Evolutionary conservation across 2,888 invertebrate genomes (phyloP).

Genomic region (Cyclophora albipunctata): DNA sequence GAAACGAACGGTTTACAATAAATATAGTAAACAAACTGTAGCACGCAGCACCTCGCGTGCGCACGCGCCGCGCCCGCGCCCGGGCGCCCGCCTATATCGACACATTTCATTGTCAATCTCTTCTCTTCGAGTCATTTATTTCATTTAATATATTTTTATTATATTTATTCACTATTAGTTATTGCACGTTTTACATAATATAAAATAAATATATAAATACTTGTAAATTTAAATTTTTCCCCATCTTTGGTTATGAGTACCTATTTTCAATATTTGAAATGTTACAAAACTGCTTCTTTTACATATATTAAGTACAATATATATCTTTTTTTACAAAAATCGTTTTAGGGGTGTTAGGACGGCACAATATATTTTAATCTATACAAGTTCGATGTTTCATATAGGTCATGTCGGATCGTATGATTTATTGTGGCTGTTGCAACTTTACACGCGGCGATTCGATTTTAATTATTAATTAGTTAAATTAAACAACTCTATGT

Average conservation of each 20-base stretch:
- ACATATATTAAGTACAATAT: slow-evolving; percentile 50
- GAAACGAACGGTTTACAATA: slow-evolving; percentile 65
- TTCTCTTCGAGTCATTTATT: slow-evolving; percentile 62
- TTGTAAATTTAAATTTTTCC: slow-evolving; percentile 70
- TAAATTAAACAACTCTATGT: slow-evolving; percentile 60
- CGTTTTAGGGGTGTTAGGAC: slow-evolving; percentile 73
- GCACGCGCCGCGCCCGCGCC: slow-evolving; percentile 21
- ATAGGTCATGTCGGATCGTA: slow-evolving; percentile 61
- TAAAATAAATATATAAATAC: slow-evolving; percentile 76
- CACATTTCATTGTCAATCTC: slow-evolving; percentile 40
- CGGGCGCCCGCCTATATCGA: slow-evolving; percentile 16
- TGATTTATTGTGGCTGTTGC: slow-evolving; percentile 32
- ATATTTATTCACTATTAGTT: slow-evolving; percentile 73
- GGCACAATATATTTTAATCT: slow-evolving; percentile 70
- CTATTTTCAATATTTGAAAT: slow-evolving; percentile 69
- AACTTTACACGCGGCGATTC: slow-evolving; percentile 46
- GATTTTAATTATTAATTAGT: slow-evolving; percentile 32
- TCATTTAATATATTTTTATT: slow-evolving; percentile 66
- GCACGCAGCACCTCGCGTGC: slow-evolving; percentile 3
- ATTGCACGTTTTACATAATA: slow-evolving; percentile 74
- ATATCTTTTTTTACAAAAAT: slow-evolving; percentile 73
- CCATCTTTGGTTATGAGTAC: slow-evolving; percentile 71
- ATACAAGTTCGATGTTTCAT: slow-evolving; percentile 71
- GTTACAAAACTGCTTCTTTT: slow-evolving; percentile 69
- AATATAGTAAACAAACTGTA: slow-evolving; percentile 57